Base-by-base conservation (phyloP, 2,888 invertebrate genomes). In the Mactromeris polynyma region DNA sequence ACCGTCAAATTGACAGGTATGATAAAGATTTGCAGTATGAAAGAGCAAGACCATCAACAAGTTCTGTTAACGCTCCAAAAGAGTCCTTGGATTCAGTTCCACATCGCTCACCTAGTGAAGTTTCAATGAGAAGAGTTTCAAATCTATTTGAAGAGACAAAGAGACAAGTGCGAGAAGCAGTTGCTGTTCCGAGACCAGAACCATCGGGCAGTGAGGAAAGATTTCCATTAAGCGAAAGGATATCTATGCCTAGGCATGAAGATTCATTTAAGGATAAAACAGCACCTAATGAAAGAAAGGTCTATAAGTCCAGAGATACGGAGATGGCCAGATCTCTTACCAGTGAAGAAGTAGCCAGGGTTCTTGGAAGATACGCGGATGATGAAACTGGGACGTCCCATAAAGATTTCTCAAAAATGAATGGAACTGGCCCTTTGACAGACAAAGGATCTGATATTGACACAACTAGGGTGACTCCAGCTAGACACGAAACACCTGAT, bases 341-440 rank as follows among this genome's bases (percentile, higher is more conserved):
- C 14, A 93, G 93, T 81, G 93, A 93, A 69, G 94, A 94, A 85
- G 94, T 94, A 40, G 94, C 93, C 21, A 93, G 93, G 86, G 91
- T 93, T 17, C 80, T 94, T 17, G 89, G 86, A 69, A 90, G 83
- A 81, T 89, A 89, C 89, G 88, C 81, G 46, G 91, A 86, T n/a
- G 77, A 84, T 77, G 88, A 88, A 17, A 54, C 19, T 73, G 33
- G 14, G 14, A 33, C 36, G 7, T 36, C 31, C 19, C 17, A 3
- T 36, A 73, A 73, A 73, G 36, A 17, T 73, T 36, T 17, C 36
- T 17, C 73, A 36, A 73, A 73, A 73, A 36, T 73, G 19, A 73
- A 36, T 33, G 73, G 58, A 26, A 26, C 58, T 26, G 58, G 58
- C n/a, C 58, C 58, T 64, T n/a, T 64, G 11, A 9, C 58, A 64